A percentile compares a stretch with the other conserved stretches of the same genome.
These are phyloP conservation scores for Genyomyrus donnyi DNA, from an alignment of 2,113 vertebrate species.

Conservation along the genomic window DNA sequence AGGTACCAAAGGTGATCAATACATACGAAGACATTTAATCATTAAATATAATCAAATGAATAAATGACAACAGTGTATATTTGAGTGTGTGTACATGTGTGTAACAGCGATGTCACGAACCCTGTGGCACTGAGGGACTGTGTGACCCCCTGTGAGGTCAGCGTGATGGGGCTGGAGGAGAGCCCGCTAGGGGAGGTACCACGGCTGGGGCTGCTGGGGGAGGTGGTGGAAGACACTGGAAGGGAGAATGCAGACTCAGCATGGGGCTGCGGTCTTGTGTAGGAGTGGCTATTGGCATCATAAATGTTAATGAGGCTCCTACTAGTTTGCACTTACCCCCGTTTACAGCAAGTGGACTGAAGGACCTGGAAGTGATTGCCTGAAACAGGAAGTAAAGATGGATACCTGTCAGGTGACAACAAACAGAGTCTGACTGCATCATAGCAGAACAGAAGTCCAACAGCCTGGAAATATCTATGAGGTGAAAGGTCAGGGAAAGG, in stretches of 20 bases:
- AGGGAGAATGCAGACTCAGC: background rate
- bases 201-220: constrained; percentile 53
- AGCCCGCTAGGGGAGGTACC: constrained; percentile 53
- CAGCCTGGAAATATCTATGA: background rate
- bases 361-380: constrained; percentile 75
- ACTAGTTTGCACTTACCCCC: constrained; percentile 57
- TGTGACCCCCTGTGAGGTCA: constrained; percentile 53
- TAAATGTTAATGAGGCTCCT: too few relatives aligned
- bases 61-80: background rate
- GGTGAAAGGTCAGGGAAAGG: background rate
- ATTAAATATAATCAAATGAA: background rate
- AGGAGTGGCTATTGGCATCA: background rate
- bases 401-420: background rate
- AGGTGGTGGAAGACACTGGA: constrained; percentile 65
- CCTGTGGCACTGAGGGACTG: constrained; percentile 49
- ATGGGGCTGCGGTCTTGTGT: background rate
- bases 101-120: constrained; percentile 33
- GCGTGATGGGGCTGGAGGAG: background rate
- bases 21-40: background rate
- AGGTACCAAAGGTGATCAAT: background rate
- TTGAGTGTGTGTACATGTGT: background rate
- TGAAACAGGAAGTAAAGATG: constrained; percentile 42
- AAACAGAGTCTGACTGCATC: constrained; percentile 20
- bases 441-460: background rate
- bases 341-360: constrained; percentile 78